These are phyloP conservation scores for Lithodes maja DNA, from an alignment of 2,888 invertebrate genomes.

Conservation along the genomic window DNA sequence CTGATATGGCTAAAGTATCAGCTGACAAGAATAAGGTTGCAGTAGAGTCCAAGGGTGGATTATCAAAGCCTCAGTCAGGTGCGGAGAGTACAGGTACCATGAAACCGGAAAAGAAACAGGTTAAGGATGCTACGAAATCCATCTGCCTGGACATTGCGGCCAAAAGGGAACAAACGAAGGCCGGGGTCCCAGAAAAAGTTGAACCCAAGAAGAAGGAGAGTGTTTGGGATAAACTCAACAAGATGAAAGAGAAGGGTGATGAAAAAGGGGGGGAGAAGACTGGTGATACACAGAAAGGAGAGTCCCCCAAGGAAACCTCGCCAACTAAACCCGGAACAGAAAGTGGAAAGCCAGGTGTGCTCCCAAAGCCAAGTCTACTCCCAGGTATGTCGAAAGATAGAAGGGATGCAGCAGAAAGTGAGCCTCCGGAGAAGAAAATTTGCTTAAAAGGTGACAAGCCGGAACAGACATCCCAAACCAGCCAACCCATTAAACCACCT, in stretches of 20 bases:
- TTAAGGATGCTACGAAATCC: constrained; percentile 37
- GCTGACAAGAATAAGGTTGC: neutral
- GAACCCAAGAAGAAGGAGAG: constrained; percentile 51
- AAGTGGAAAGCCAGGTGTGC: neutral
- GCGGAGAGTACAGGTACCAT: neutral
- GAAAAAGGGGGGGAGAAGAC: constrained; percentile 28
- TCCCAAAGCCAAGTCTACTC: neutral
- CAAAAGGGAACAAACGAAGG: constrained; percentile 30
- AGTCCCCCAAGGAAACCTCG: neutral
- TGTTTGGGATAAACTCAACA: constrained; percentile 57
- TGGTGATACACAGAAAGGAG: constrained; percentile 3
- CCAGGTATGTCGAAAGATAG: neutral
- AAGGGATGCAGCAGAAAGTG: neutral
- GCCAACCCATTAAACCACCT: neutral
- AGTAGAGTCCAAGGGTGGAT: neutral
- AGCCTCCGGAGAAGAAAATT: constrained; percentile 4
- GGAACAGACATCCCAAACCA: neutral
- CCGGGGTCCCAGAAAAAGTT: constrained; percentile 18
- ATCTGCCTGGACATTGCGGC: constrained; percentile 44
- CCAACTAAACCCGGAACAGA: constrained; percentile 1
- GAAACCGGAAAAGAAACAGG: neutral
- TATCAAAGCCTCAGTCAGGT: neutral
- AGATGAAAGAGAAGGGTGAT: constrained; percentile 51
- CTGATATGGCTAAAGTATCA: neutral
- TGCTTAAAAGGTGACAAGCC: neutral